A percentile compares a stretch with the other conserved stretches of the same genome.
phyloP scores from a whole-genome alignment of 2,797 vertebrate species.

The Ammospiza maritima region DNA sequence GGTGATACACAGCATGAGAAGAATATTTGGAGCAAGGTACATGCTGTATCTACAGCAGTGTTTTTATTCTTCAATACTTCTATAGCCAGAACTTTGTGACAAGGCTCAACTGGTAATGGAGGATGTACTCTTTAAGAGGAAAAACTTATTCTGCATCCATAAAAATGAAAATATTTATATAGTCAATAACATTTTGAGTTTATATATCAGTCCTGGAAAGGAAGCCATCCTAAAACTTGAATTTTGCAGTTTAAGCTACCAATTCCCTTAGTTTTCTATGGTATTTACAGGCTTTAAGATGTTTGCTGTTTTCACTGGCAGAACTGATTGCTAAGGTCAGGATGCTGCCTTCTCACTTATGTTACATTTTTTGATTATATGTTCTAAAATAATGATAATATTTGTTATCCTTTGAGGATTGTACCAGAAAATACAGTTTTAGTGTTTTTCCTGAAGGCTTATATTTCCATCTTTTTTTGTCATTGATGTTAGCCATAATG shows the following conservation, averaged over 20 bases:
- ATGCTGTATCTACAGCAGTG: not conserved
- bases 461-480: not conserved
- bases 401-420: not conserved
- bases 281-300: not conserved
- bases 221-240: not conserved
- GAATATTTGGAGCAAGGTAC: not conserved
- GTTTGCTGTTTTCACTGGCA: not conserved
- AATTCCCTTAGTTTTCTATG: not conserved
- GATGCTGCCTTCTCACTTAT: not conserved
- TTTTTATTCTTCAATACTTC: not conserved
- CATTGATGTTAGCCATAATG: not conserved
- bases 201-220: not conserved
- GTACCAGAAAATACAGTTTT: not conserved
- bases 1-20: not conserved
- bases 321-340: not conserved
- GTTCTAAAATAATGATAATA: not conserved
- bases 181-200: not conserved
- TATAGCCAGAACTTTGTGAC: not conserved
- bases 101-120: not conserved
- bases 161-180: not conserved
- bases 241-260: not conserved
- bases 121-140: not conserved
- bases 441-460: not conserved
- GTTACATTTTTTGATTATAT: fast-evolving
- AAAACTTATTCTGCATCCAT: not conserved